A percentile compares a stretch with the other conserved stretches of the same genome.
Evolutionary conservation across 2,888 invertebrate species (phyloP).

Genomic region (Sarcophaga caerulescens): DNA sequence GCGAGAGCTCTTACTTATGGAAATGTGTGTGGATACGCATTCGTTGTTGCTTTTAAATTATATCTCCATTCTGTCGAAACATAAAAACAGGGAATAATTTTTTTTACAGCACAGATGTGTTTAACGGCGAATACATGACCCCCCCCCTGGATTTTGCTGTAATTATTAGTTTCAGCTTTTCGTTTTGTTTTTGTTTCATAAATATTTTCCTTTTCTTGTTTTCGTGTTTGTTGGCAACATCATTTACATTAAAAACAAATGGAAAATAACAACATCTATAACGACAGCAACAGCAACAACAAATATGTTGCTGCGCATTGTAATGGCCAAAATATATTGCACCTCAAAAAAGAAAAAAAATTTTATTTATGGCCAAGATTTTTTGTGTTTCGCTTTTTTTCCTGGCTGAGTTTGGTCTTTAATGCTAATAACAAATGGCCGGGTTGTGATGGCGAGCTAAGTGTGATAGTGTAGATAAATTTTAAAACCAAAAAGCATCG

Average conservation of each 20-base stretch:
- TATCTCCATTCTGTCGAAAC: neutral
- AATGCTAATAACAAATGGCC: neutral
- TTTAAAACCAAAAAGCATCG: too few species aligned
- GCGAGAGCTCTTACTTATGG: too few species aligned
- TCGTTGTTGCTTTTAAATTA: neutral
- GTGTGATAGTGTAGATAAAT: too few species aligned
- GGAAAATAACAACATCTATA: neutral
- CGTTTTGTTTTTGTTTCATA: too few species aligned
- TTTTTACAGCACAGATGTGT: conserved; percentile 29
- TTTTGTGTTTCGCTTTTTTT: neutral
- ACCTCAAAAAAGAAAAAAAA: neutral
- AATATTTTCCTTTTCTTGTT: neutral
- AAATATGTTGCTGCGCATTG: neutral
- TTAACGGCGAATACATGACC: conserved; percentile 36
- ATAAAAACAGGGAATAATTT: conserved; percentile 20
- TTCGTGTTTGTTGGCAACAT: conserved; percentile 22
- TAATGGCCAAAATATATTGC: neutral
- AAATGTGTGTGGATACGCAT: neutral
- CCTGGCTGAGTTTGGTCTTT: neutral
- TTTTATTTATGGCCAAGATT: neutral
- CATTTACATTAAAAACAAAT: conserved; percentile 23
- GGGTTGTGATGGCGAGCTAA: too few species aligned
- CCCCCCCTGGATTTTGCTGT: neutral
- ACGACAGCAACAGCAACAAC: neutral
- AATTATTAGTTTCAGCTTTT: neutral